Base-by-base conservation (phyloP, 2,888 invertebrate genomes). In the Drosophila demipolita region DNA sequence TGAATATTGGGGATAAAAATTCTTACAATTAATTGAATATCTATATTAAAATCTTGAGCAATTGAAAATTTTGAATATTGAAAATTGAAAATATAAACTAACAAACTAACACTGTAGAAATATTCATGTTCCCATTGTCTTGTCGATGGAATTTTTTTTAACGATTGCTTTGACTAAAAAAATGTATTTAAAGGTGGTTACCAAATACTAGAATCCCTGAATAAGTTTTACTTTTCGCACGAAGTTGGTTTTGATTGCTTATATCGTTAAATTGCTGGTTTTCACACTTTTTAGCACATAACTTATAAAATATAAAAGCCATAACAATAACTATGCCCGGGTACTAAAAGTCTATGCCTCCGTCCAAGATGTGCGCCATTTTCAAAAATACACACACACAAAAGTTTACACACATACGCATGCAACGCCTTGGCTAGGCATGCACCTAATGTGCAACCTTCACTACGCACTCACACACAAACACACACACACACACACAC, bases 381-480 rank as follows among this genome's bases (percentile, higher is more conserved):
- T 83, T 77, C 61, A 40, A 65, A 60, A 62, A 42, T 45, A 36
- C 62, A 45, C 72, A 82, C 67, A 61, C 71, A 17, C 48, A 80
- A 45, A 54, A 49, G 32, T 57, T 35, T 64, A 83, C 61, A 64
- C 75, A 67, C 50, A 45, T 67, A 81, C 63, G 64, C 59, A 63
- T 20, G 57, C 48, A 40, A 38, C 33, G 55, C 29, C 49, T 29
- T 53, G 82, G 70, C 73, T 79, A 29, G 55, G 65, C 62, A 74
- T 83, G 84, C 77, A 75, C 84, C 84, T 87, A 80, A 84, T 87
- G 76, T 75, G 78, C 82, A 85, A 80, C 87, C 87, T 87, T 82
- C 74, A 66, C 69, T 61, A 65, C 68, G 66, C 59, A 78, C 63
- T 50, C 61, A 26, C 32, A 60, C n/a, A 29, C n/a, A 15, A 68